Base-by-base conservation (phyloP, 2,888 invertebrate genomes). In the Listrodromus nycthemerus region DNA sequence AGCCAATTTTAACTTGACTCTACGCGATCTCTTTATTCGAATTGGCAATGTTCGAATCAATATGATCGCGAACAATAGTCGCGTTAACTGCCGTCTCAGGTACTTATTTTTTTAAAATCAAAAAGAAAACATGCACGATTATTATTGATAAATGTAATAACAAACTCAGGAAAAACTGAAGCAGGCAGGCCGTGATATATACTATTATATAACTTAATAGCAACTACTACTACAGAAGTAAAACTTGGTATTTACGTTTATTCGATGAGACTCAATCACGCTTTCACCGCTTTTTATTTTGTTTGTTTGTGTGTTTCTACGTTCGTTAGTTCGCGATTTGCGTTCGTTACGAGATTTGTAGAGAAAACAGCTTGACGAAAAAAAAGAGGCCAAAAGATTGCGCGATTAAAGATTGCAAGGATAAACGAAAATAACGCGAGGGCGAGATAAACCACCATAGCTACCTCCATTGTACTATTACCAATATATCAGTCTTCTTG, bases 161-260 rank as follows among this genome's bases (percentile, higher is more conserved):
- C 90, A 92, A 92, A 93, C 93, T 93, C 93, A 93, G 93, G 93
- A 92, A 93, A 41, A 92, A 91, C 92, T 92, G 89, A 93, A 93
- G 92, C 93, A 93, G 92, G 90, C 93, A 93, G 93, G 93, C 93
- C 93, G 93, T 93, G 93, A 93, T 93, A 93, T 90, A 86, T 91
- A 92, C 83, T 86, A 85, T 83, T 73, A 76, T 80, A 83, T 83
- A 50, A 83, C 69, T 69, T 74, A 37, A 83, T 83, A 83, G 83
- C 83, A 83, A 80, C 80, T 83, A 78, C 70, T 91, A 90, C 89
- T 90, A 89, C 87, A 82, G 67, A 85, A 80, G 85, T 86, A 84
- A 82, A 80, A 79, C 50, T 86, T 82, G 74, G 77, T 85, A 73
- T 82, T 82, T 86, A 77, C 83, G 83, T 84, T 84, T 87, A 85